A percentile compares a stretch with the other conserved stretches of the same genome.
These are phyloP conservation scores for Pardosa pseudoannulata DNA, from an alignment of 2,888 invertebrate genomes.

Conservation along the genomic window DNA sequence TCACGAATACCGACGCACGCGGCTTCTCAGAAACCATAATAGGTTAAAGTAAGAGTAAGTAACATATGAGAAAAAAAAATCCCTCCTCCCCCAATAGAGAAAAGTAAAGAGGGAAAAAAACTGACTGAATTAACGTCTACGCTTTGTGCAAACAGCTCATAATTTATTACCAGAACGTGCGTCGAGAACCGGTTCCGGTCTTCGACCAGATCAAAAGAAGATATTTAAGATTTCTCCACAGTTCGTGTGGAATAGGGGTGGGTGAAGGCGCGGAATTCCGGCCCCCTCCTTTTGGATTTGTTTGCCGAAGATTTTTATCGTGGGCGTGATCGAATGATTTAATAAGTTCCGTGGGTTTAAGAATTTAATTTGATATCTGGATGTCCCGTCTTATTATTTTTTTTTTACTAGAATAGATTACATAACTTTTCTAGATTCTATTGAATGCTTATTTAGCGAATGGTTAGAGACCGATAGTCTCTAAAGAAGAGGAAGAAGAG, in stretches of 20 bases:
- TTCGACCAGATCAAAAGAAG: conserved; percentile 23
- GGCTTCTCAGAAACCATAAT: too few relatives aligned
- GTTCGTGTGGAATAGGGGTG: not conserved
- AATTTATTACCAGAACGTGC: conserved; percentile 50
- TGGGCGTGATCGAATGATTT: conserved; percentile 66
- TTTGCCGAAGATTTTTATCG: conserved; percentile 61
- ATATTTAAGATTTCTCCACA: conserved; percentile 39
- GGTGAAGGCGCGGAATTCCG: not conserved
- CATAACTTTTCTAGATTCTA: too few relatives aligned
- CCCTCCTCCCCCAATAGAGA: too few relatives aligned
- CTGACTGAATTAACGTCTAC: not conserved
- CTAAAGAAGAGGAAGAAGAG: too few relatives aligned
- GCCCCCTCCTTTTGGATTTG: conserved; percentile 35
- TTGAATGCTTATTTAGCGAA: too few relatives aligned
- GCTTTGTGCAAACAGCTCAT: conserved; percentile 7
- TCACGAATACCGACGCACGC: too few relatives aligned
- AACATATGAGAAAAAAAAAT: too few relatives aligned
- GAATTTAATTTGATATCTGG: not conserved
- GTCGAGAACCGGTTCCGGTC: conserved; percentile 50
- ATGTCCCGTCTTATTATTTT: too few relatives aligned
- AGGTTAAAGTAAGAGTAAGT: too few relatives aligned
- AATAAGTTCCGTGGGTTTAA: conserved; percentile 47
- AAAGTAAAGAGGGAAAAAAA: not conserved
- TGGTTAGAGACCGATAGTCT: too few relatives aligned
- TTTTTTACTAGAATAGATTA: too few relatives aligned